A percentile compares a stretch with the other conserved stretches of the same genome.
Conservation (phyloP, 2,113 vertebrate genomes). For the Speoplatyrhinus poulsoni region DNA sequence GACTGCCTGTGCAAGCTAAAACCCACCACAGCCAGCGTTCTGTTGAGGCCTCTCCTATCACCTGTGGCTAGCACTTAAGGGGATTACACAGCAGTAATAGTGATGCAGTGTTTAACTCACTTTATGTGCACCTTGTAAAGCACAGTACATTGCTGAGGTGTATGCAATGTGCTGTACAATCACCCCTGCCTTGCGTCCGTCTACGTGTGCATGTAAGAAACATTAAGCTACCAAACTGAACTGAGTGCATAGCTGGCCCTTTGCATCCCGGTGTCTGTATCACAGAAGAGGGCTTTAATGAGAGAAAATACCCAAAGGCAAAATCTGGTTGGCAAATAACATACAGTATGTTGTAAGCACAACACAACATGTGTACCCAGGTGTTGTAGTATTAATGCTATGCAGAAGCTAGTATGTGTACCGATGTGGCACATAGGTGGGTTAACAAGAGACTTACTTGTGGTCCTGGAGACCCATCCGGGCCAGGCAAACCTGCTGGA, state of each 20-base stretch:
- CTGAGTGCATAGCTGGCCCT: too few relatives aligned
- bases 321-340: too few relatives aligned
- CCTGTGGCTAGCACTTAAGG: slow-evolving; percentile 5
- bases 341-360: too few relatives aligned
- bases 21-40: neutral
- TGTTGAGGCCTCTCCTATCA: neutral
- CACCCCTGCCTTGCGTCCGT: too few relatives aligned
- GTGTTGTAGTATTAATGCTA: neutral
- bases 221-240: too few relatives aligned
- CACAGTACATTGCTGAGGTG: neutral
- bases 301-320: too few relatives aligned
- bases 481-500: slow-evolving; percentile 78
- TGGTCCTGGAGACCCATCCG: slow-evolving; percentile 79
- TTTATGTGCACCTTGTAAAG: neutral
- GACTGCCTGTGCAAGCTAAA: slow-evolving; percentile 37
- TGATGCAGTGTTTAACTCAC: neutral
- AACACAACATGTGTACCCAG: too few relatives aligned
- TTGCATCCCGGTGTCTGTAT: too few relatives aligned
- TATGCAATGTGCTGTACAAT: neutral
- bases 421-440: neutral
- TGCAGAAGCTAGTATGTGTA: neutral
- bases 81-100: slow-evolving; percentile 1
- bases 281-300: too few relatives aligned
- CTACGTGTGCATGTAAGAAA: too few relatives aligned
- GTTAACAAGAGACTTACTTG: slow-evolving; percentile 75